These are phyloP conservation scores for Anisognathus igniventris DNA, from an alignment of 2,797 vertebrate species.

Conservation along the genomic window DNA sequence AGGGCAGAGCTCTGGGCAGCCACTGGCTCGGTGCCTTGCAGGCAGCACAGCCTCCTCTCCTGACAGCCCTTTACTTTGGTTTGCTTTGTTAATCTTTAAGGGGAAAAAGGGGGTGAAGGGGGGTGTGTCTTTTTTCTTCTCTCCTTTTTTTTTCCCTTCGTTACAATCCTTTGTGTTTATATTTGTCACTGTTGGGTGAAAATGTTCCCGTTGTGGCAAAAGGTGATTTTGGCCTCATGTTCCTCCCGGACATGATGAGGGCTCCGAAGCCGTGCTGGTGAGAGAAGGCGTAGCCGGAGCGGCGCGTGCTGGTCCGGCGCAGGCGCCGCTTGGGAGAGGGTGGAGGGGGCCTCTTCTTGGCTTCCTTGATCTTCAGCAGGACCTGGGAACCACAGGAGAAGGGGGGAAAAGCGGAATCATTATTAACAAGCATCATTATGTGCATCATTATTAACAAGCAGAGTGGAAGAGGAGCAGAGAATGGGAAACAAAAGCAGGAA, in stretches of 20 bases:
- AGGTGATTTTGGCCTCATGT: constrained; percentile 67
- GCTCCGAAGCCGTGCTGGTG: constrained; percentile 89
- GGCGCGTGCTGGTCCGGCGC: constrained; percentile 75
- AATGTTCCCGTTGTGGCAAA: constrained; percentile 32
- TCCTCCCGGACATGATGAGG: constrained; percentile 87
- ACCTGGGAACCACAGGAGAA: constrained; percentile 73
- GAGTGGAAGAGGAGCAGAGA: neutral
- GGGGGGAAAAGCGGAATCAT: neutral
- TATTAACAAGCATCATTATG: neutral
- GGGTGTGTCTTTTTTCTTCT: too few relatives aligned
- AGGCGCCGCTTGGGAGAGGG: constrained; percentile 28
- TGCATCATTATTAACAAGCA: neutral
- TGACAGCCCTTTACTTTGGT: constrained; percentile 2
- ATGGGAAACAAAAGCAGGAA: neutral
- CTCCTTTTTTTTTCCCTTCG: neutral
- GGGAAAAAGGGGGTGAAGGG: too few relatives aligned
- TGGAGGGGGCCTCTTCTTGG: constrained; percentile 72
- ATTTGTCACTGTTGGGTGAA: constrained; percentile 33
- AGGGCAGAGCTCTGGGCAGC: neutral
- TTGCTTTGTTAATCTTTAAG: neutral
- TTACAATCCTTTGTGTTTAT: constrained; percentile 36
- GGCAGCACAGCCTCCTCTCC: neutral
- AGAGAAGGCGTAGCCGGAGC: constrained; percentile 94
- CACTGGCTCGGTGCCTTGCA: neutral
- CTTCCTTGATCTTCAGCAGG: constrained; percentile 76